Conservation (phyloP, 2,888 invertebrate species). For the Achlya flavicornis region DNA sequence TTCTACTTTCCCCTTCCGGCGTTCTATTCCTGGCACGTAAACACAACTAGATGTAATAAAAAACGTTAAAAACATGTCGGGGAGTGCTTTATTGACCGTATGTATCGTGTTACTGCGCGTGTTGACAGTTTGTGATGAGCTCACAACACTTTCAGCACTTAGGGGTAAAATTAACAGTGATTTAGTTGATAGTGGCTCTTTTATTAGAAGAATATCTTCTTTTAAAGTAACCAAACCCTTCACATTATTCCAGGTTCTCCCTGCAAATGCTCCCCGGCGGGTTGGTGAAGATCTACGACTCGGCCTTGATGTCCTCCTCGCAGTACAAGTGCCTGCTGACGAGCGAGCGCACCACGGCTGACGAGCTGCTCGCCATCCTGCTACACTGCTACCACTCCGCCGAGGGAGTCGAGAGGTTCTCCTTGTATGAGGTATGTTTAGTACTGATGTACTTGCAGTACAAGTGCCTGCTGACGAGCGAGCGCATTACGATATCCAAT, state of each 20-base stretch:
- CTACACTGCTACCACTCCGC: conserved; percentile 93
- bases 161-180: neutral
- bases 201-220: neutral
- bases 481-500: too few relatives aligned
- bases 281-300: conserved; percentile 96
- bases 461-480: too few relatives aligned
- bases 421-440: conserved; percentile 91
- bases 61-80: conserved; percentile 51
- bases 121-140: conserved; percentile 37
- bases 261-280: conserved; percentile 94
- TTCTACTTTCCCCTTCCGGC: conserved; percentile 59
- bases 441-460: too few relatives aligned
- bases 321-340: conserved; percentile 96
- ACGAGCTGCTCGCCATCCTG: conserved; percentile 92
- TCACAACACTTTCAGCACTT: neutral
- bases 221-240: too few relatives aligned
- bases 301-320: conserved; percentile 94
- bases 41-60: conserved; percentile 43
- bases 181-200: conserved; percentile 19
- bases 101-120: conserved; percentile 53
- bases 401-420: conserved; percentile 93
- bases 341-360: conserved; percentile 94
- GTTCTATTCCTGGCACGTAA: conserved; percentile 56
- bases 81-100: conserved; percentile 62
- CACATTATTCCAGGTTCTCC: conserved; percentile 86